phyloP scores from a whole-genome alignment of 2,888 invertebrate species.

The Rhingia campestris region DNA sequence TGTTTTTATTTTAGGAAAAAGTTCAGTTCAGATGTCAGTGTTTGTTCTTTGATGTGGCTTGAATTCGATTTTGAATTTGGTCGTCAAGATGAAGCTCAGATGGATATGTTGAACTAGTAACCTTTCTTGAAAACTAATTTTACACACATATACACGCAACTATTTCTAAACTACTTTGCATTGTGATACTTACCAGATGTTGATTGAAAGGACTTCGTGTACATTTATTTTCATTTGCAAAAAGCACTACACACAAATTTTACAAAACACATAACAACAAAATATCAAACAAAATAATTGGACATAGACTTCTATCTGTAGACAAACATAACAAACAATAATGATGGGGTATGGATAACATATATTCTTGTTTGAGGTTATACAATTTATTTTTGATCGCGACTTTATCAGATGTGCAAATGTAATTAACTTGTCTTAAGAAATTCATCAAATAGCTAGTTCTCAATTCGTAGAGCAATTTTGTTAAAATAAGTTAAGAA shows the following conservation, averaged over 20 bases:
- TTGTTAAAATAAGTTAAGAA: slow-evolving; percentile 10
- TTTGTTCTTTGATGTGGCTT: slow-evolving; percentile 18
- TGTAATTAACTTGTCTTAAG: slow-evolving; percentile 13
- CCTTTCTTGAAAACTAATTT: slow-evolving; percentile 45
- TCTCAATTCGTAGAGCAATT: slow-evolving; percentile 55
- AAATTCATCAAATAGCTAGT: slow-evolving; percentile 22
- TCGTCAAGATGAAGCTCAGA: slow-evolving; percentile 45
- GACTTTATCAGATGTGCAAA: slow-evolving; percentile 2
- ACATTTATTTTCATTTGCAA: slow-evolving; percentile 14
- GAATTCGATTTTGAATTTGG: slow-evolving; percentile 42
- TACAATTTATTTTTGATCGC: neutral
- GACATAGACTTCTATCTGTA: neutral
- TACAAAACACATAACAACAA: slow-evolving; percentile 31
- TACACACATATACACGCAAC: slow-evolving; percentile 32
- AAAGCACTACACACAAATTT: slow-evolving; percentile 44
- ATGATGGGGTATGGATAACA: slow-evolving; percentile 1
- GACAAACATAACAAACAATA: slow-evolving; percentile 8
- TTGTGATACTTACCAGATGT: slow-evolving; percentile 44
- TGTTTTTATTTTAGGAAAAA: slow-evolving; percentile 31
- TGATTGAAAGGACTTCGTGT: too few relatives aligned
- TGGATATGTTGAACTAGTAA: slow-evolving; percentile 72
- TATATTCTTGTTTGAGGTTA: neutral
- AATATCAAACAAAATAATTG: neutral
- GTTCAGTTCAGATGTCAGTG: slow-evolving; percentile 30
- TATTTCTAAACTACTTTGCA: slow-evolving; percentile 14